Percentiles rank a stretch among this genome's conserved stretches.
phyloP scores from a whole-genome alignment of 2,797 vertebrate genomes.

The Paedocypris micromegethes region DNA sequence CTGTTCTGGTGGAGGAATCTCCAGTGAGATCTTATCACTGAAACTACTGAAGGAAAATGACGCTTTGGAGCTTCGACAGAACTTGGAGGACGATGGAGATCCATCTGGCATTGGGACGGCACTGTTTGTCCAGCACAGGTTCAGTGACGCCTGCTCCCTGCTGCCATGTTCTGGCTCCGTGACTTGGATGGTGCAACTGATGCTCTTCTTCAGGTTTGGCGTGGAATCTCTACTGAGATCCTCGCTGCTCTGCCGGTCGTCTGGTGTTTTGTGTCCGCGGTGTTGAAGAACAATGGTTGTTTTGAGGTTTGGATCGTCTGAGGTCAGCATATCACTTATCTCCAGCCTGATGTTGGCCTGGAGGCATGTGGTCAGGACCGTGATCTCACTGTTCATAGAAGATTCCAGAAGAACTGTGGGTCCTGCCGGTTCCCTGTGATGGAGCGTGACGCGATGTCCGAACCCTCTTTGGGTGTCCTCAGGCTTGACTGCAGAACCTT shows the following conservation, averaged over 20 bases:
- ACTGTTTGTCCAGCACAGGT: conserved; percentile 42
- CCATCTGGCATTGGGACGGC: conserved; percentile 51
- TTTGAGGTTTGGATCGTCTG: conserved; percentile 50
- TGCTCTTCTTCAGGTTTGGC: conserved; percentile 9
- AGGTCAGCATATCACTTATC: conserved; percentile 61
- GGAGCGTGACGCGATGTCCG: conserved; percentile 55
- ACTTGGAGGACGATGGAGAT: conserved; percentile 47
- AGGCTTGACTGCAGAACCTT: too few relatives aligned
- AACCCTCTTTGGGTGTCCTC: too few relatives aligned
- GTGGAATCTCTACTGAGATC: conserved; percentile 43
- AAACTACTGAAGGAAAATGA: conserved; percentile 38
- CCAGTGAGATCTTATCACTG: conserved; percentile 47
- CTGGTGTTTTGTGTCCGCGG: conserved; percentile 40
- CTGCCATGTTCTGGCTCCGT: conserved; percentile 24
- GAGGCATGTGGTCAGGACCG: conserved; percentile 54
- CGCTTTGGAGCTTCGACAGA: conserved; percentile 48
- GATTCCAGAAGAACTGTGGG: conserved; percentile 61
- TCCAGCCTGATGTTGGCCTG: conserved; percentile 65
- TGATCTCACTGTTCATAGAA: conserved; percentile 41
- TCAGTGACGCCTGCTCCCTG: conserved; percentile 25
- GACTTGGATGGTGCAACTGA: conserved; percentile 32
- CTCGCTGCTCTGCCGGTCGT: too few relatives aligned
- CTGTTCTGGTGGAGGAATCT: conserved; percentile 62
- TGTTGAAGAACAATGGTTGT: conserved; percentile 54
- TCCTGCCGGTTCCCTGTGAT: conserved; percentile 53